Evolutionary conservation across 1,140 invertebrate species (phyloP), one percentile per base, ranked within the genome.

Genomic region (Manduca sexta): DNA sequence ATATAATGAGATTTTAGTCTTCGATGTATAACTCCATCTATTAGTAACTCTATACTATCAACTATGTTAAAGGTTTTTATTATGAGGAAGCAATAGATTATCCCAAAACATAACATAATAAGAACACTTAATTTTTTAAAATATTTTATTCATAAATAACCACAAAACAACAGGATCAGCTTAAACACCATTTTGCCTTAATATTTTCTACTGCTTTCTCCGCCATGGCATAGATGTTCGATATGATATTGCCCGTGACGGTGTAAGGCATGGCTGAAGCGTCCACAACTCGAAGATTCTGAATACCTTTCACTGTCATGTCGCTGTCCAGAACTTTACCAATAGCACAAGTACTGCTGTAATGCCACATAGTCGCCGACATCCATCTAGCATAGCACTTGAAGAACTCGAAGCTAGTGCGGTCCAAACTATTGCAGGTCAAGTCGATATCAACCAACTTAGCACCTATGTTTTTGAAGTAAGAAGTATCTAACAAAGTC

Each of bases 401-500:
- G 72, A 75, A 86, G 50, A 78, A 84, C 2, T 67, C 64, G 44
- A 66, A 52, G 17, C 7, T 34, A 18, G 30, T 37, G 12, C n/a
- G 17, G 10, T 12, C 13, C 8, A 11, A 48, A 8, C 11, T n/a
- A 13, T 11, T 38, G 26, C 42, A 53, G 12, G 18, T 16, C 3
- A 54, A 11, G 5, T 29, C 15, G 1, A 52, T n/a, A 14, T 55
- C 17, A 1, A 55, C 30, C 4, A 47, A 12, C 6, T 34, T 13
- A 6, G 49, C 45, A 10, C 40, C 31, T 2, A 52, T 14, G 11
- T 30, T 49, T 10, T 47, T 50, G 42, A 52, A 60, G 13, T 94
- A 93, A 14, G 92, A 89, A 91, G 93, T 93, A 10, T 48, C 40
- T 1, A 38, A 0, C 0, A 56, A 4, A 1, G 10, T 13, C 5